Base-by-base conservation (phyloP, 1,140 invertebrate genomes). In the Drosophila littoralis region DNA sequence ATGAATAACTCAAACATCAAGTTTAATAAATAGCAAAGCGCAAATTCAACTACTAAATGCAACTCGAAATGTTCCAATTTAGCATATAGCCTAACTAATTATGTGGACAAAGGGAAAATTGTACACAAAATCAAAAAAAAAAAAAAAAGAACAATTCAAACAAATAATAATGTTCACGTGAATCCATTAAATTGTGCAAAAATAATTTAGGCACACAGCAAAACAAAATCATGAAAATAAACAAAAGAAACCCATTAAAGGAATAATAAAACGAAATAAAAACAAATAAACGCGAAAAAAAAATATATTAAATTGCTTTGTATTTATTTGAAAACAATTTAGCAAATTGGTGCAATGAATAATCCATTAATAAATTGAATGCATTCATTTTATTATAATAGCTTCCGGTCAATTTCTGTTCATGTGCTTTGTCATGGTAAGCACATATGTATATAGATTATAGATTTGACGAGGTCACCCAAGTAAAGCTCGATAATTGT, bases 41-140 rank as follows among this genome's bases (percentile, higher is more conserved):
- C 64, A 72, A 77, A 75, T 81, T 46, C 72, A 76, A 88, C 79
- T 88, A 89, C 84, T 89, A 88, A 71, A 72, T 80, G 84, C 84
- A 88, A 88, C 84, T 84, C 80, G 55, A 78, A 88, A 88, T 88
- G 84, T 88, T 88, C 84, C 84, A 84, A 89, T 89, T 81, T 88
- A 88, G 84, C 86, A 79, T 61, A 54, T 84, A 84, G 70, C 67
- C 43, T 58, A 79, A 88, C 79, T 83, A 88, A 88, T 88, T 88
- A 77, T 63, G 77, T 77, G 84, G 61, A 83, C 54, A 83, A 74
- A 61, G 57, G 64, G 52, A 77, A 74, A 72, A 67, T 57, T 57
- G 36, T 59, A 59, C 58, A 50, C 55, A 40, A 63, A 63, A 59
- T 38, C 35, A 15, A 48, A 38, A 35, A 59, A n/a, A 38, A 35